Conservation (phyloP, 2,797 vertebrate species). For the Geotrypetes seraphini region DNA sequence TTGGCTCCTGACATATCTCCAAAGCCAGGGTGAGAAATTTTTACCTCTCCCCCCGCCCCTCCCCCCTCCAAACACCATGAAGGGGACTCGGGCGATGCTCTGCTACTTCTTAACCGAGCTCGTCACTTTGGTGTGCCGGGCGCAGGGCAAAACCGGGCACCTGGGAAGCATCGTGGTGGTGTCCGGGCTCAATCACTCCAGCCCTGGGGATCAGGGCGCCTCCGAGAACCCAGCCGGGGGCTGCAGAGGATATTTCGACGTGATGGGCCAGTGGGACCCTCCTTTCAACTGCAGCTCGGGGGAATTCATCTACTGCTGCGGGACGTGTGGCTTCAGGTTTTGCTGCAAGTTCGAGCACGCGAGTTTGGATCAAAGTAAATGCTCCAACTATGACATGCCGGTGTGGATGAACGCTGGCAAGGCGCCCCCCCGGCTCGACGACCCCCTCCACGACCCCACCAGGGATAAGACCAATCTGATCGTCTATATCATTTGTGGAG, state of each 20-base stretch:
- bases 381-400: conserved; percentile 89
- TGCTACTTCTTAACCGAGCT: conserved; percentile 88
- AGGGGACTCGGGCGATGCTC: conserved; percentile 61
- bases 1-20: conserved; percentile 1
- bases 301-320: conserved; percentile 91
- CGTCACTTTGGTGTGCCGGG: conserved; percentile 80
- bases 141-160: conserved; percentile 81
- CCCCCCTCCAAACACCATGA: conserved; percentile 52
- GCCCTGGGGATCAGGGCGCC: conserved; percentile 62
- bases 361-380: conserved; percentile 85
- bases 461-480: conserved; percentile 97
- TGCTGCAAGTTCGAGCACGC: conserved; percentile 88
- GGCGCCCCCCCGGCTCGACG: conserved; percentile 78
- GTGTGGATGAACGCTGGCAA: conserved; percentile 86
- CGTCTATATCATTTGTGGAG: conserved; percentile 95
- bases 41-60: no score
- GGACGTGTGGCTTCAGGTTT: conserved; percentile 98
- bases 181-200: conserved; percentile 79
- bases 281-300: conserved; percentile 89
- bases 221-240: conserved; percentile 80
- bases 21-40: conserved; percentile 1
- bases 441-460: conserved; percentile 77
- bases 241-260: conserved; percentile 92
- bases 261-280: conserved; percentile 98
- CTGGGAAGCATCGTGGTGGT: conserved; percentile 84